These are phyloP conservation scores for Parauchenoglanis ngamensis DNA, from an alignment of 2,797 vertebrate species.

Conservation along the genomic window DNA sequence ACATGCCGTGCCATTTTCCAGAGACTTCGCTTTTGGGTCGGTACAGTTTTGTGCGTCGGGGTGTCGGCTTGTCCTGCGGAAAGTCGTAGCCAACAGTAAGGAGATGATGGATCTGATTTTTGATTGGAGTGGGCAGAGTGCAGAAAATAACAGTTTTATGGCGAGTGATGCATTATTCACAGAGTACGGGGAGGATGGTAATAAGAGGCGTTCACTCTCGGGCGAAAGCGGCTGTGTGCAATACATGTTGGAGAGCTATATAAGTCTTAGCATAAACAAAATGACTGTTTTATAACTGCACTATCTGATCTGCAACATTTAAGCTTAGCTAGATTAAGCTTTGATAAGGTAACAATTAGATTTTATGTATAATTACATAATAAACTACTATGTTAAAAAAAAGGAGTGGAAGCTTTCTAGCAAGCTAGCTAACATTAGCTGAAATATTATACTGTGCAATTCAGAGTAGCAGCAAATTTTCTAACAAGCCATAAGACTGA, in stretches of 20 bases:
- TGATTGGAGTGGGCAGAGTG: slow-evolving; percentile 30
- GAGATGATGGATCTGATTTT: slow-evolving; percentile 46
- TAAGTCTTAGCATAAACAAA: background rate
- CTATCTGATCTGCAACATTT: background rate
- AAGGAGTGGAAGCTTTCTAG: background rate
- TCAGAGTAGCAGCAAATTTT: background rate
- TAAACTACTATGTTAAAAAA: background rate
- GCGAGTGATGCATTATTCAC: slow-evolving; percentile 51
- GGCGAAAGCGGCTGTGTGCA: slow-evolving; percentile 24
- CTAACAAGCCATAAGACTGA: no score
- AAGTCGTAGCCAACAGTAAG: slow-evolving; percentile 18
- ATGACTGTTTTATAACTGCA: background rate
- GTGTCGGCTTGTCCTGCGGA: background rate
- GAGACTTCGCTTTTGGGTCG: background rate
- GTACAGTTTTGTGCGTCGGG: background rate
- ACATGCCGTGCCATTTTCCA: background rate
- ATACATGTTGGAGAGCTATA: background rate
- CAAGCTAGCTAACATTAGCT: background rate
- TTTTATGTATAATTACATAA: background rate
- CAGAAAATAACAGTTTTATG: slow-evolving; percentile 44
- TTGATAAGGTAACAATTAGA: background rate
- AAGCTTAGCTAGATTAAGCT: background rate
- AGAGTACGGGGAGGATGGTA: slow-evolving; percentile 33
- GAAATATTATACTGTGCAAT: background rate
- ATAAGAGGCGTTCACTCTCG: slow-evolving; percentile 43